Percentiles rank a stretch among this genome's conserved stretches.
phyloP scores from a whole-genome alignment of 2,888 invertebrate genomes.

The Seira ritae region DNA sequence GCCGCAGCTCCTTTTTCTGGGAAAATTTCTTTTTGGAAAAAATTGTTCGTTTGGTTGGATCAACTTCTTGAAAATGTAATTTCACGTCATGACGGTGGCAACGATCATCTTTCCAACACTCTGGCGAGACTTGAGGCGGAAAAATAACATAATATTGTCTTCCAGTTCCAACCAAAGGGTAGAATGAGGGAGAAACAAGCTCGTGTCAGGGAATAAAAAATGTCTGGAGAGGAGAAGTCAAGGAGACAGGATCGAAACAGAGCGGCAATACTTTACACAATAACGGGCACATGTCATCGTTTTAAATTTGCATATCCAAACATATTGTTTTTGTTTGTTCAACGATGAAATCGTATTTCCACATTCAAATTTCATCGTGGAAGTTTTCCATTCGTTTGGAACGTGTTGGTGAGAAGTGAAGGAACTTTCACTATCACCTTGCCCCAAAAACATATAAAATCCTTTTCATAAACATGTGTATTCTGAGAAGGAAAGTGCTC shows the following conservation, averaged over 20 bases:
- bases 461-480: too few relatives aligned
- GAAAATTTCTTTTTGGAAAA: too few relatives aligned
- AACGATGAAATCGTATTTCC: too few relatives aligned
- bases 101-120: conserved; percentile 2
- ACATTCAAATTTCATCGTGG: too few relatives aligned
- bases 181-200: not conserved
- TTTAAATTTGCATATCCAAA: not conserved
- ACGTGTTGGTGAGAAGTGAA: too few relatives aligned
- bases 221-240: conserved; percentile 2
- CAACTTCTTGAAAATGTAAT: conserved; percentile 51
- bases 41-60: not conserved
- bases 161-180: not conserved
- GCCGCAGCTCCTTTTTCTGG: not conserved
- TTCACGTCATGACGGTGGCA: conserved; percentile 44
- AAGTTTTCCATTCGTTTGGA: too few relatives aligned
- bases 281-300: not conserved
- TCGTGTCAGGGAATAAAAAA: not conserved
- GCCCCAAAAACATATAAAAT: too few relatives aligned
- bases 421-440: too few relatives aligned
- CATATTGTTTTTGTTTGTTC: not conserved
- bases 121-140: not conserved
- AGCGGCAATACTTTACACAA: not conserved
- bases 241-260: not conserved
- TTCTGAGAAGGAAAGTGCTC: not conserved
- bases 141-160: not conserved